Evolutionary conservation across 2,113 vertebrate genomes (phyloP).

Genomic region (Vidua chalybeata): DNA sequence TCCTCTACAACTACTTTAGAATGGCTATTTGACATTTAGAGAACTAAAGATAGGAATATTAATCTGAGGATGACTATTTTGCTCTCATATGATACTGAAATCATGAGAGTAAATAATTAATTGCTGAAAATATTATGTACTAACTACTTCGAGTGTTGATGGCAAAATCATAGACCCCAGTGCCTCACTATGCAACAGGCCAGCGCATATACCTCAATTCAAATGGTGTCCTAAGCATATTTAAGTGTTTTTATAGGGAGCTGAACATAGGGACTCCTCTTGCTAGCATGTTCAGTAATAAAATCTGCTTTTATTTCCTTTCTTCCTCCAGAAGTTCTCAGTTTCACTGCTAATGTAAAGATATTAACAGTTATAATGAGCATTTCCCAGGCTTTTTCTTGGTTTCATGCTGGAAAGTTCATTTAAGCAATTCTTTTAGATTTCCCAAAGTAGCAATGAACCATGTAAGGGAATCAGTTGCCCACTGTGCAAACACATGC

Average conservation of each 20-base stretch:
- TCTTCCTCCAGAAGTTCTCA: not conserved
- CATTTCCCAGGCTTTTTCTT: not conserved
- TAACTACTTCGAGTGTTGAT: not conserved
- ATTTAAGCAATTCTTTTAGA: not conserved
- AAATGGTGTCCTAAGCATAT: not conserved
- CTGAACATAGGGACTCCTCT: not conserved
- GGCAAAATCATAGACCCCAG: not conserved
- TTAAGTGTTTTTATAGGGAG: not conserved
- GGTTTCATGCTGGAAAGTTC: not conserved
- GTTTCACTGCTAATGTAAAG: not conserved
- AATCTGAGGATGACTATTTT: not conserved
- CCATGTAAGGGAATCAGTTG: not conserved
- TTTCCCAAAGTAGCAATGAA: conserved; percentile 18
- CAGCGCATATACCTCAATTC: not conserved
- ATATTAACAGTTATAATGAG: not conserved
- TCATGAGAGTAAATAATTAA: not conserved
- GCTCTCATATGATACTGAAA: not conserved
- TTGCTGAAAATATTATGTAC: not conserved
- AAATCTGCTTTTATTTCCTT: not conserved
- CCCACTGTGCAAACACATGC: conserved; percentile 3
- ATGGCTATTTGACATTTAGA: not conserved
- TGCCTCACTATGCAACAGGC: not conserved
- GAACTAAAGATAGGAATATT: not conserved
- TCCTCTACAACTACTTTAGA: not conserved
- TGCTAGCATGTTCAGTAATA: not conserved